These are phyloP conservation scores for Lacerta agilis DNA, from an alignment of 2,797 vertebrate genomes.

Conservation along the genomic window DNA sequence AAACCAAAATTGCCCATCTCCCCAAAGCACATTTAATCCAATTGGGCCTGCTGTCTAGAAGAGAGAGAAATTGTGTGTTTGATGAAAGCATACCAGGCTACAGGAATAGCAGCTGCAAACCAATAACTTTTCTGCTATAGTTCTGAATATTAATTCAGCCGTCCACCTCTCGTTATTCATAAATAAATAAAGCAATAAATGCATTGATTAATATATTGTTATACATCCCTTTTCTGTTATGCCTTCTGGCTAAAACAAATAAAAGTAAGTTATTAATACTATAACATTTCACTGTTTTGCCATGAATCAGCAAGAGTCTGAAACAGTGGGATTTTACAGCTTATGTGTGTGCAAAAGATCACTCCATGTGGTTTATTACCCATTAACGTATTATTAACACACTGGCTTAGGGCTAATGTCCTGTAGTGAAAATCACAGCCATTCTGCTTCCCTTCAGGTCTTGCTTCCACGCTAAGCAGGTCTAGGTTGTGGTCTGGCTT, in stretches of 20 bases:
- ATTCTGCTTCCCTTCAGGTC: too few relatives aligned
- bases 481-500: too few relatives aligned
- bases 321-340: not conserved
- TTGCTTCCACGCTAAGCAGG: too few relatives aligned
- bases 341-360: not conserved
- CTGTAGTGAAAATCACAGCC: too few relatives aligned
- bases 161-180: not conserved
- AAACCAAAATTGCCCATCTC: slow-evolving; percentile 22
- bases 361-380: too few relatives aligned
- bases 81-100: not conserved
- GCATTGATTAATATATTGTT: not conserved
- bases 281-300: not conserved
- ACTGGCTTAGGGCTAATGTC: too few relatives aligned
- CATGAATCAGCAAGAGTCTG: not conserved
- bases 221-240: not conserved
- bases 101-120: not conserved
- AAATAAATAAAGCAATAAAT: not conserved
- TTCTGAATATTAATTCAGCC: not conserved
- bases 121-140: not conserved
- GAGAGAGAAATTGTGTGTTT: slow-evolving; percentile 22
- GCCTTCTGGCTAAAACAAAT: not conserved
- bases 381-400: too few relatives aligned
- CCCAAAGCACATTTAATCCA: slow-evolving; percentile 52
- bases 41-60: slow-evolving; percentile 35
- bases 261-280: not conserved